Evolutionary conservation across 2,113 vertebrate species (phyloP), one percentile per base, ranked within the genome.

Genomic region (Falcunculus frontatus): DNA sequence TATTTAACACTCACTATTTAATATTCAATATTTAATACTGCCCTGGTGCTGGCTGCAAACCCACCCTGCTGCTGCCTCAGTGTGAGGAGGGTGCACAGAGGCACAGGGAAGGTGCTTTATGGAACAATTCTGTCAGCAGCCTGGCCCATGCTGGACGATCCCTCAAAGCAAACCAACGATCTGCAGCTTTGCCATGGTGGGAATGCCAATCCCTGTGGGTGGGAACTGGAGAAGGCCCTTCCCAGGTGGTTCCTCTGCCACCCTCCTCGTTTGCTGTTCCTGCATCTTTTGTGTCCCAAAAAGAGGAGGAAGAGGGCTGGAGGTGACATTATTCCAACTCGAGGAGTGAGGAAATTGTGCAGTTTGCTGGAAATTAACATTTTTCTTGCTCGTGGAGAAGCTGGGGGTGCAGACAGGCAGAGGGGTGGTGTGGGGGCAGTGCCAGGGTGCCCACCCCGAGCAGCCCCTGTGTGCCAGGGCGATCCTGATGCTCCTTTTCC

Each of bases 381-480:
- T 70, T 49, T 13, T 33, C 18, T 1, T 3, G 11, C 73, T 39
- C 0, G 0, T 7, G 70, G 62, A 56, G 88, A 10, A 15, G 37
- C 18, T 22, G 12, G 23, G 56, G 49, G 64, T 22, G 75, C 41
- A 39, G 64, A 6, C 30, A 11, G 67, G 59, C 46, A 21, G 55
- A 8, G 1, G 32, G 9, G 70, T 4, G 21, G 19, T 4, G 59
- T n/a, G 27, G 35, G 55, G 44, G 33, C 64, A 13, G 26, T 1
- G 7, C 81, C 37, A n/a, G 37, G 6, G 59, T 18, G 6, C 70
- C 60, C 60, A 20, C 52, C 52, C 35, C 8, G 70, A 25, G 25
- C 59, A 22, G 13, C 21, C 27, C 39, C 50, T 17, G 0, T 22
- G 65, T 32, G 30, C 23, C 4, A 4, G 30, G 27, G 13, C 8